Evolutionary conservation across 2,888 invertebrate species (phyloP), one percentile per base, ranked within the genome.

Genomic region (Xestia c-nigrum): DNA sequence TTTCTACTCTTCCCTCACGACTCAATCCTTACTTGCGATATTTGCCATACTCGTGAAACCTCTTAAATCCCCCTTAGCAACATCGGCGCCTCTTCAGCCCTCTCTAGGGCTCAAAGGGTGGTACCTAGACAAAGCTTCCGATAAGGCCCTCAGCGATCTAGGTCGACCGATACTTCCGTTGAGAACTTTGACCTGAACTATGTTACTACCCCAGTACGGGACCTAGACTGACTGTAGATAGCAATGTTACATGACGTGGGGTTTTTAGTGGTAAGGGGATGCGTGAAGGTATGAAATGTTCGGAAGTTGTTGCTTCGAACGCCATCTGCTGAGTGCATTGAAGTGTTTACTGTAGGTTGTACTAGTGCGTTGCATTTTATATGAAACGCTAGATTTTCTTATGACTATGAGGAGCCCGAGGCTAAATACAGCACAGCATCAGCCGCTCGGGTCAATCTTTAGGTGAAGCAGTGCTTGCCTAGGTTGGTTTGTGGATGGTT

Each of bases 101-200:
- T 31, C 69, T 46, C 31, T 72, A 65, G 76, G 73, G 76, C 76
- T 80, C 76, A 80, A 85, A 90, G 85, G 73, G 79, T 67, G 74
- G 40, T 71, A 80, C 76, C 68, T 76, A 84, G 81, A 84, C 85
- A 87, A 85, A 81, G 79, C 68, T n/a, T 43, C 73, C 80, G 90
- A 85, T 87, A 85, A 83, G 66, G 72, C 84, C 64, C 71, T 72
- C 46, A 47, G 78, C 81, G 82, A 88, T 88, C 80, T 88, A 85
- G 89, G 87, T 87, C 88, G 83, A 67, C 74, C 82, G 87, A 87
- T 84, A 86, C 81, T 82, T 84, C 65, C 74, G 72, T 75, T 66
- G 76, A 85, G 87, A 59, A 74, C 74, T 59, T 84, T 83, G 81
- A 85, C 76, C 75, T 80, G 79, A 69, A 43, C 79, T 72, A 55